These are phyloP conservation scores for Oxycera nigricornis DNA, from an alignment of 2,888 invertebrate species.

Conservation along the genomic window DNA sequence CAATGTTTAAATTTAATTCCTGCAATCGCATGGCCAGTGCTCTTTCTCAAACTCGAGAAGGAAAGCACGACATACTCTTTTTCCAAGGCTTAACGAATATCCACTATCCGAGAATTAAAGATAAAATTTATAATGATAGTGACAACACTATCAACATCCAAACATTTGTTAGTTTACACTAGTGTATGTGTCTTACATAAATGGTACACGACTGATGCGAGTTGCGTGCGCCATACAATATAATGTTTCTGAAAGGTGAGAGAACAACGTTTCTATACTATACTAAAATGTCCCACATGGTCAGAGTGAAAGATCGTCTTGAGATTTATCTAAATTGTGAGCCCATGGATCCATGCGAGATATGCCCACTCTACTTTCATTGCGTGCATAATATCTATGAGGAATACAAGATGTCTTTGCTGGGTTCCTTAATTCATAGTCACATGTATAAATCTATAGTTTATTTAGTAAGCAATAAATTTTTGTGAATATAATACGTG, in stretches of 20 bases:
- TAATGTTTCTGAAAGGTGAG: slow-evolving; percentile 22
- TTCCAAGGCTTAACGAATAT: too few species aligned
- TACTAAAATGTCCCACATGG: slow-evolving; percentile 3
- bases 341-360: background rate
- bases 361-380: background rate
- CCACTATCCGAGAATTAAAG: background rate
- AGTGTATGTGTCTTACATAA: background rate
- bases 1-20: too few species aligned
- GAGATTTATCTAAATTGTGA: background rate
- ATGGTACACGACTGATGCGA: slow-evolving; percentile 26
- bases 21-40: too few species aligned
- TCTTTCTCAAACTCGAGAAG: too few species aligned
- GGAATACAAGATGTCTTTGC: background rate
- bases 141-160: background rate
- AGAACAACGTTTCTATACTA: background rate
- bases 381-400: background rate
- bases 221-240: slow-evolving; percentile 37
- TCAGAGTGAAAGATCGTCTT: slow-evolving; percentile 20
- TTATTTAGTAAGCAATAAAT: too few species aligned
- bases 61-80: too few species aligned
- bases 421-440: background rate
- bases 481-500: too few species aligned
- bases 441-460: too few species aligned
- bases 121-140: background rate
- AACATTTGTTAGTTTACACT: background rate